Conservation (phyloP, 2,888 invertebrate genomes). For the Torymus tubicola region DNA sequence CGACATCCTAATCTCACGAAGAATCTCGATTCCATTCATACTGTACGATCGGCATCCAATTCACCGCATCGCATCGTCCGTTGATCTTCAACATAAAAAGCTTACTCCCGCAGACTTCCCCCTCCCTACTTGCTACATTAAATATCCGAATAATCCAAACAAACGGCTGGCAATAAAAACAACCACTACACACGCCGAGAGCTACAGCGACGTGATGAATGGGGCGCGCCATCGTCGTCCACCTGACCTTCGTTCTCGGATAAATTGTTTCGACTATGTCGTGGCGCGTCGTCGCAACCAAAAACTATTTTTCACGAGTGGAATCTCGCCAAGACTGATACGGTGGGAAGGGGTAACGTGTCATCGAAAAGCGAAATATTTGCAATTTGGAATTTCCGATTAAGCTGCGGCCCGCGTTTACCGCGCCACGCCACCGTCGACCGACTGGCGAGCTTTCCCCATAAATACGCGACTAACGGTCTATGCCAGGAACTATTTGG, state of each 20-base stretch:
- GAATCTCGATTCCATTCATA: background rate
- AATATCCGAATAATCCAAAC: constrained; percentile 27
- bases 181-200: background rate
- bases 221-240: no score
- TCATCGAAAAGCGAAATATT: background rate
- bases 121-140: background rate
- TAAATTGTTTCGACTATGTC: constrained; percentile 28
- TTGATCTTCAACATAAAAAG: no score
- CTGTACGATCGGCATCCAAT: no score
- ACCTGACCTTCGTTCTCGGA: no score
- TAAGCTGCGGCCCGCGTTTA: no score
- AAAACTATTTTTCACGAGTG: constrained; percentile 24
- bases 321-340: constrained; percentile 16
- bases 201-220: background rate
- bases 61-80: no score
- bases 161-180: constrained; percentile 25
- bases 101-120: no score
- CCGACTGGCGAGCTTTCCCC: background rate
- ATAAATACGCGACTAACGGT: constrained; percentile 18
- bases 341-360: background rate
- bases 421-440: no score
- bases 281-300: background rate
- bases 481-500: constrained; percentile 22
- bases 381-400: no score
- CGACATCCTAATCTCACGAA: background rate